These are phyloP conservation scores for Siderastrea siderea DNA, from an alignment of 92 coral and sea anemone genomes.

Conservation along the genomic window DNA sequence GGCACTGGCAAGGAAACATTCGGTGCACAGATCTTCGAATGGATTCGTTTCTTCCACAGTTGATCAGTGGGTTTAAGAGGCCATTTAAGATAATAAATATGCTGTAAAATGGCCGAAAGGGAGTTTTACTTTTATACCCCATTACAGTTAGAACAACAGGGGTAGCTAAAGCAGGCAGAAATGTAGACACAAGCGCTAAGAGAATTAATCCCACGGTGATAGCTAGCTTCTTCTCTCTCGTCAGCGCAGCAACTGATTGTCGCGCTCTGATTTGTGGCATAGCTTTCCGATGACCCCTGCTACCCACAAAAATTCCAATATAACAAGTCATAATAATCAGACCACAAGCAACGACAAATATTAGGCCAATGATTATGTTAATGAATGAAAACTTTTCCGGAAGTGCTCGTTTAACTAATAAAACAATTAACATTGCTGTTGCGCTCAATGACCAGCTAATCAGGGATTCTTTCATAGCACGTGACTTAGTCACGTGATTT, in stretches of 20 bases:
- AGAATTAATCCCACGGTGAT: neutral
- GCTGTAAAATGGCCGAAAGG: neutral
- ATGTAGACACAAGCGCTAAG: neutral
- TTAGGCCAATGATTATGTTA: neutral
- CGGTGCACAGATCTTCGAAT: conserved; percentile 6
- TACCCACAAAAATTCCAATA: neutral
- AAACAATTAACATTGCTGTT: neutral
- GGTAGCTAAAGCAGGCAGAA: conserved; percentile 9
- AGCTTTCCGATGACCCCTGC: neutral
- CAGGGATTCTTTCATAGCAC: neutral
- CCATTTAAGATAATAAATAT: conserved; percentile 21
- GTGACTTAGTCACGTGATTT: conserved; percentile 26
- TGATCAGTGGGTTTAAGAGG: conserved; percentile 8
- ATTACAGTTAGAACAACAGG: neutral
- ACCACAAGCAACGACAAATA: neutral
- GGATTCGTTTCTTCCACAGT: conserved; percentile 5
- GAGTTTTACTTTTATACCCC: neutral
- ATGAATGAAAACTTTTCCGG: neutral
- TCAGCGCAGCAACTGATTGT: neutral
- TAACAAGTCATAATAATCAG: neutral
- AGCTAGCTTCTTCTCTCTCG: conserved; percentile 19
- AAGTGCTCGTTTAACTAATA: neutral
- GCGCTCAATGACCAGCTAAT: conserved; percentile 5
- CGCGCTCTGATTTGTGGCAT: neutral
- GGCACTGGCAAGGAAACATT: neutral